A percentile compares a stretch with the other conserved stretches of the same genome.
phyloP scores from a whole-genome alignment of 1,140 invertebrate genomes.

The Aphelenchoides besseyi region DNA sequence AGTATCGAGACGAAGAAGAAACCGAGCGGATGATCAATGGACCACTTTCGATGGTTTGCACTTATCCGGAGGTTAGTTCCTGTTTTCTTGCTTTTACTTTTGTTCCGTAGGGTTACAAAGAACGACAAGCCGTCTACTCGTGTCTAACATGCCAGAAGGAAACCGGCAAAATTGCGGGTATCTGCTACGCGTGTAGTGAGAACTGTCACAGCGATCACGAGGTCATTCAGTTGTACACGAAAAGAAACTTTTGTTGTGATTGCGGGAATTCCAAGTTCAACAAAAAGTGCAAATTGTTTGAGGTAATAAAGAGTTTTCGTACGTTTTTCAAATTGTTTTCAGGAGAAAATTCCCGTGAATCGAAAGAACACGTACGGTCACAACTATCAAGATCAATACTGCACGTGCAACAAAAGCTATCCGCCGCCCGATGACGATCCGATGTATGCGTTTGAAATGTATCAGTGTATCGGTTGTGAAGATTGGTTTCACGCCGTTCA shows the following conservation, averaged over 20 bases:
- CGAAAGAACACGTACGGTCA: constrained; percentile 82
- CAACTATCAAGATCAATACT: constrained; percentile 89
- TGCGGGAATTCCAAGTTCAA: constrained; percentile 86
- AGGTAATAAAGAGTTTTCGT: constrained; percentile 66
- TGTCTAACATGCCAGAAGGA: constrained; percentile 79
- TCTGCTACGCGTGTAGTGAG: constrained; percentile 90
- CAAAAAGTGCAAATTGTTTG: constrained; percentile 72
- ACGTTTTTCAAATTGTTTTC: constrained; percentile 17
- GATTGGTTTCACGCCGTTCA: constrained; percentile 82
- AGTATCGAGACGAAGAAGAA: constrained; percentile 18
- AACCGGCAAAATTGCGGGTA: constrained; percentile 68
- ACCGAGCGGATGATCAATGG: constrained; percentile 43
- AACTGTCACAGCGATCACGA: constrained; percentile 94
- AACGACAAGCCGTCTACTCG: constrained; percentile 87
- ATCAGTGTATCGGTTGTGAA: constrained; percentile 92
- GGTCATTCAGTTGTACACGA: constrained; percentile 92
- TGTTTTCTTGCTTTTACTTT: constrained; percentile 1
- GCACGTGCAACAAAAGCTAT: constrained; percentile 86
- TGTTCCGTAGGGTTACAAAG: constrained; percentile 77
- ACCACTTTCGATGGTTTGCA: constrained; percentile 42
- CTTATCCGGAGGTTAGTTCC: constrained; percentile 52
- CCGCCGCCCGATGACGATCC: constrained; percentile 73
- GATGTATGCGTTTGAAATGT: constrained; percentile 77
- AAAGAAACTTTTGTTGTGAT: constrained; percentile 89
- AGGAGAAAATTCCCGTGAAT: constrained; percentile 71